phyloP scores from a whole-genome alignment of 2,113 vertebrate species.

The Anseranas semipalmata region DNA sequence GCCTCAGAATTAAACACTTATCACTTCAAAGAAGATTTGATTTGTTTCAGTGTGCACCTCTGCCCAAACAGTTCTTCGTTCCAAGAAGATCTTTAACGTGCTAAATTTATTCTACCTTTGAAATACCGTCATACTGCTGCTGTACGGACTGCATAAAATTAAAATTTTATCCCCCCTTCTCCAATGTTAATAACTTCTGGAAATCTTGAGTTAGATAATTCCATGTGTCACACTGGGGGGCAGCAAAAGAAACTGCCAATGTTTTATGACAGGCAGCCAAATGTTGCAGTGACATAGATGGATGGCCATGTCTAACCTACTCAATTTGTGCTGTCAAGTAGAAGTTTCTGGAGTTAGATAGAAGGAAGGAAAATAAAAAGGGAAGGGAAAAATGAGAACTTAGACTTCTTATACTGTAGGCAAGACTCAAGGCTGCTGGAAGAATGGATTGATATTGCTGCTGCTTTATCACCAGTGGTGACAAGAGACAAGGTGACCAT shows the following conservation, averaged over 20 bases:
- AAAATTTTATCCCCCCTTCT: conserved; percentile 2
- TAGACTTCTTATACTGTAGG: neutral
- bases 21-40: conserved; percentile 50
- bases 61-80: neutral
- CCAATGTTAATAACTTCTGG: neutral
- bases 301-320: neutral
- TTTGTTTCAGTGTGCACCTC: conserved; percentile 21
- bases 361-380: conserved; percentile 3
- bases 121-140: neutral
- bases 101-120: conserved; percentile 40
- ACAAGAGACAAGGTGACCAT: neutral
- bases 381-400: conserved; percentile 5
- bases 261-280: neutral
- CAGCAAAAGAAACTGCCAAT: neutral
- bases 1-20: conserved; percentile 22
- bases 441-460: conserved; percentile 14
- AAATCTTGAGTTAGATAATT: neutral
- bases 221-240: neutral
- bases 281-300: neutral
- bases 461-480: conserved; percentile 9
- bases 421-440: neutral
- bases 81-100: conserved; percentile 4
- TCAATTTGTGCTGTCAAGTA: conserved; percentile 36
- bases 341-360: conserved; percentile 42
- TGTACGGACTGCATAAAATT: neutral